A percentile compares a stretch with the other conserved stretches of the same genome.
Evolutionary conservation across 2,113 vertebrate species (phyloP).

Genomic region (Recurvirostra avosetta): DNA sequence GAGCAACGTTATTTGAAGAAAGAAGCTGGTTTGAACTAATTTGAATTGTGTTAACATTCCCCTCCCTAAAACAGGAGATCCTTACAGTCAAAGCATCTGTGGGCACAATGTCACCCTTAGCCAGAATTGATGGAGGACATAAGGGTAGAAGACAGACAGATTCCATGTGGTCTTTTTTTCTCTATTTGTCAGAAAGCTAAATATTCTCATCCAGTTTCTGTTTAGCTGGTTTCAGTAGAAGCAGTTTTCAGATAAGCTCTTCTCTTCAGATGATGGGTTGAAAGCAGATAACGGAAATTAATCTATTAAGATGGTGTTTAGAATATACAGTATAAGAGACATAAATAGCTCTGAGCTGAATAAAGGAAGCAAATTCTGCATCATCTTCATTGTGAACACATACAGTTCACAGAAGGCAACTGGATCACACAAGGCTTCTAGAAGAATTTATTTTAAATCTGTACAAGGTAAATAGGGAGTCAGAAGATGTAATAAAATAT

Average conservation of each 20-base stretch:
- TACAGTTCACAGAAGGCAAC: background rate
- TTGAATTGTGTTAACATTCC: background rate
- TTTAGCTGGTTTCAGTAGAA: background rate
- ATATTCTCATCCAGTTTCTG: background rate
- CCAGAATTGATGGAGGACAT: background rate
- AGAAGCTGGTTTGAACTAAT: background rate
- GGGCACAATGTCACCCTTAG: background rate
- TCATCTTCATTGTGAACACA: background rate
- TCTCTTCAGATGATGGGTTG: background rate
- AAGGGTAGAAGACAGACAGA: background rate
- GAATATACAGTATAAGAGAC: background rate
- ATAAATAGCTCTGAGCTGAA: background rate
- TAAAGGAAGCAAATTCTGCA: background rate
- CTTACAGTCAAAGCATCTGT: background rate
- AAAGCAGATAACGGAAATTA: background rate
- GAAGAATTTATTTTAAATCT: background rate
- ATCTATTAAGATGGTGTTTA: background rate
- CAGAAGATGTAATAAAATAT: background rate
- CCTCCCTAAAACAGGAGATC: background rate
- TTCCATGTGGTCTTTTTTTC: background rate
- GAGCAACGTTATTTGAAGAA: background rate
- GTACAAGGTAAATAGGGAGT: background rate
- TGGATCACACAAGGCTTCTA: background rate
- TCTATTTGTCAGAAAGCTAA: background rate
- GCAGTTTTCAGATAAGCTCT: background rate